Evolutionary conservation across 1,140 invertebrate species (phyloP).

Genomic region (Tetramorium parvispinum): DNA sequence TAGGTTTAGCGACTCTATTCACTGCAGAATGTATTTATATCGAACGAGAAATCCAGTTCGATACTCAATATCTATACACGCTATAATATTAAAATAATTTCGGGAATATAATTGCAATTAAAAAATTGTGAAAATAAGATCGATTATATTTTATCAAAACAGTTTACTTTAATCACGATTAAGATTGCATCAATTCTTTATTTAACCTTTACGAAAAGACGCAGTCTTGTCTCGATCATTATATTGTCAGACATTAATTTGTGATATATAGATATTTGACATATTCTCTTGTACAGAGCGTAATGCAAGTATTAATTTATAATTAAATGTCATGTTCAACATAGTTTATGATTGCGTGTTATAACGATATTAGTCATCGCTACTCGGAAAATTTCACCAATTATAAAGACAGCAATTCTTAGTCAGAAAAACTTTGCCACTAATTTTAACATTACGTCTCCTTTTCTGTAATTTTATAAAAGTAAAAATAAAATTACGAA

Average conservation of each 20-base stretch:
- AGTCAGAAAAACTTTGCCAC: neutral
- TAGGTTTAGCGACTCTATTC: slow-evolving; percentile 23
- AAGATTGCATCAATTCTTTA: neutral
- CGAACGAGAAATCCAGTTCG: neutral
- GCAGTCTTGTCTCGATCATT: neutral
- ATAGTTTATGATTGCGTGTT: neutral
- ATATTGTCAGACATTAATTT: slow-evolving; percentile 29
- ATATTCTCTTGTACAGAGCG: neutral
- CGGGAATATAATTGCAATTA: neutral
- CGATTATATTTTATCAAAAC: neutral
- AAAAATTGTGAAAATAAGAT: neutral
- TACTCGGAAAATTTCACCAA: neutral
- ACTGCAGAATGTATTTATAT: slow-evolving; percentile 19
- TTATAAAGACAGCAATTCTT: neutral
- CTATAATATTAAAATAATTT: neutral
- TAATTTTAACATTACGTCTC: neutral
- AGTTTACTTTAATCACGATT: neutral
- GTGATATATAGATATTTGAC: slow-evolving; percentile 41
- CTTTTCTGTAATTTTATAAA: slow-evolving; percentile 2
- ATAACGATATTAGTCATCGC: neutral
- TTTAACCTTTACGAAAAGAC: slow-evolving; percentile 30
- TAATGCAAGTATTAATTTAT: slow-evolving; percentile 10
- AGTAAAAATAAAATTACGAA: neutral
- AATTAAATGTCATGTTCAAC: slow-evolving; percentile 42
- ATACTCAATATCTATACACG: neutral